phyloP scores from a whole-genome alignment of 2,113 vertebrate species.

The Furnarius figulus region DNA sequence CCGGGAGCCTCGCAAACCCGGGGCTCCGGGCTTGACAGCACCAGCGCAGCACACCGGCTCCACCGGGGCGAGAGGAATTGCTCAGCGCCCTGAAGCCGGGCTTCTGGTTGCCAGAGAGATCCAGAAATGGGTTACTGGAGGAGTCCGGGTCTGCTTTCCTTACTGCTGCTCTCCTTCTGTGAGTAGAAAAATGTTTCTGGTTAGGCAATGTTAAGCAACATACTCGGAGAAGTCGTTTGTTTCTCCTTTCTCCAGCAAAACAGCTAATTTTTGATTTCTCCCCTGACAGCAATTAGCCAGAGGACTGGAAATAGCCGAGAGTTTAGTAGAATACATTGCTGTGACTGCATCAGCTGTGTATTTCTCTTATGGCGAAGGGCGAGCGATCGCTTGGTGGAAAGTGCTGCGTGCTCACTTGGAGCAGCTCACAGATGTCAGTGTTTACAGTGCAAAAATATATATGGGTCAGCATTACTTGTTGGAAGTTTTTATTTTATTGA shows the following conservation, averaged over 20 bases:
- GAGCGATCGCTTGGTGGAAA: background rate
- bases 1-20: slow-evolving; percentile 31
- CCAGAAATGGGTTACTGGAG: slow-evolving; percentile 74
- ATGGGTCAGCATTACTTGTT: slow-evolving; percentile 31
- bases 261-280: background rate
- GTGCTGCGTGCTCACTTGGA: background rate
- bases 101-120: background rate
- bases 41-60: background rate
- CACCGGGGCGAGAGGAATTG: slow-evolving; percentile 1
- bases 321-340: background rate
- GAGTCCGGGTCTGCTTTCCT: slow-evolving; percentile 15
- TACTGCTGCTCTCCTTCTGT: slow-evolving; percentile 78
- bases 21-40: slow-evolving; percentile 47
- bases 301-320: slow-evolving; percentile 28
- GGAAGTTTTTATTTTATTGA: slow-evolving; percentile 36
- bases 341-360: background rate
- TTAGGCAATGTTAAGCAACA: background rate
- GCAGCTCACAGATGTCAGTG: slow-evolving; percentile 50
- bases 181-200: slow-evolving; percentile 67
- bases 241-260: slow-evolving; percentile 40
- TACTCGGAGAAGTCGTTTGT: background rate
- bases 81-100: slow-evolving; percentile 15
- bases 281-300: slow-evolving; percentile 17
- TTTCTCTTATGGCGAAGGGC: slow-evolving; percentile 6
- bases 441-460: slow-evolving; percentile 51